phyloP scores from a whole-genome alignment of 2,797 vertebrate genomes.

The Sylvilagus floridanus region DNA sequence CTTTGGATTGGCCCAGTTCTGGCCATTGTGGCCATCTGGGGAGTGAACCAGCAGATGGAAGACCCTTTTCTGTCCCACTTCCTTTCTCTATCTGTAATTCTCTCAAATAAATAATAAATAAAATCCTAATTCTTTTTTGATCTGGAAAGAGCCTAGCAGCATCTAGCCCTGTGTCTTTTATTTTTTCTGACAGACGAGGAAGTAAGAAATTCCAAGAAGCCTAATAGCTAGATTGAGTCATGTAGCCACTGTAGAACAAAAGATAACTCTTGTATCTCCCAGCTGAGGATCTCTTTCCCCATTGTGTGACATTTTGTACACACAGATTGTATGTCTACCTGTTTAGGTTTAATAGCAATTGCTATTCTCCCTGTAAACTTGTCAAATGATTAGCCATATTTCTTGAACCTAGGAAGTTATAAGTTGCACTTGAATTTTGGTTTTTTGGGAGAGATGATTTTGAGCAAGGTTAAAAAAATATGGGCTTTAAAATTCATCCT shows the following conservation, averaged over 20 bases:
- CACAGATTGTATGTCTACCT: not conserved
- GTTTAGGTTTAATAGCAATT: not conserved
- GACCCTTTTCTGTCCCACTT: too few species aligned
- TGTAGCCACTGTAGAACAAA: not conserved
- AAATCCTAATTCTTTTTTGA: not conserved
- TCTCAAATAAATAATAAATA: too few species aligned
- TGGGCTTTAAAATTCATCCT: constrained; percentile 26
- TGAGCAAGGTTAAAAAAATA: constrained; percentile 31
- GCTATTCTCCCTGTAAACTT: not conserved
- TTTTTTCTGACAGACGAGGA: not conserved
- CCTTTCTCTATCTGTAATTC: too few species aligned
- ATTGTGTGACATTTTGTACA: not conserved
- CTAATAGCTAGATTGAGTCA: not conserved
- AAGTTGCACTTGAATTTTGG: constrained; percentile 59
- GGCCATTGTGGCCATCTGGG: too few species aligned
- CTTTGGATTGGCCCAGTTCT: too few species aligned
- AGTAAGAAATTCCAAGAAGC: constrained; percentile 43
- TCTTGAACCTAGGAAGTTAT: constrained; percentile 36
- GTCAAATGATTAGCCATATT: not conserved
- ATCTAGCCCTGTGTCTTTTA: not conserved
- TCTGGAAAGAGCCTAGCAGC: constrained; percentile 63
- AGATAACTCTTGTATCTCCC: not conserved
- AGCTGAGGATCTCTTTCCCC: not conserved
- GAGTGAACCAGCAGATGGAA: too few species aligned
- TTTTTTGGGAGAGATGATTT: constrained; percentile 46